phyloP scores from a whole-genome alignment of 2,113 vertebrate species.

The Ibidorhyncha struthersii region DNA sequence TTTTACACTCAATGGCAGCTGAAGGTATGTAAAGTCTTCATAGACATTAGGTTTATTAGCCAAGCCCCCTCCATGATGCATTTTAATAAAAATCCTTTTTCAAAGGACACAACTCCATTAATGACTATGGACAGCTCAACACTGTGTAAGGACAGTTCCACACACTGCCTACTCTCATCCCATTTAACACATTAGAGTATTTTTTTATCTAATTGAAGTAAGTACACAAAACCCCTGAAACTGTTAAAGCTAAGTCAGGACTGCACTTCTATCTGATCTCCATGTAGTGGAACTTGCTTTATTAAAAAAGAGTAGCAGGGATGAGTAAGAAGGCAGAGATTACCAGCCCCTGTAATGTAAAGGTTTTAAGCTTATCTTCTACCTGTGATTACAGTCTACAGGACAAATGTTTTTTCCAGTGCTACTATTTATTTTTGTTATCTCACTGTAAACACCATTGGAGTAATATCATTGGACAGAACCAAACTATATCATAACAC shows the following conservation, averaged over 20 bases:
- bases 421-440: neutral
- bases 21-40: neutral
- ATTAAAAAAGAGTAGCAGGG: neutral
- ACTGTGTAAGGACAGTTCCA: neutral
- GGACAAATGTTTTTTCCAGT: conserved; percentile 21
- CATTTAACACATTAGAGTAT: neutral
- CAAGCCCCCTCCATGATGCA: neutral
- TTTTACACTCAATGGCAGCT: neutral
- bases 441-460: neutral
- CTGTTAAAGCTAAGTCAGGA: neutral
- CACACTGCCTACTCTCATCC: neutral
- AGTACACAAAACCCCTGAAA: neutral
- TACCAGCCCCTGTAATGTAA: neutral
- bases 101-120: neutral
- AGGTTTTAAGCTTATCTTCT: conserved; percentile 3
- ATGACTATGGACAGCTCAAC: neutral
- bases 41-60: neutral
- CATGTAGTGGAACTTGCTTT: neutral
- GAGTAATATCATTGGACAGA: neutral
- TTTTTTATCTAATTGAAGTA: neutral
- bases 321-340: conserved; percentile 11
- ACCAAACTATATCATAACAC: neutral
- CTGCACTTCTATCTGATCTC: neutral
- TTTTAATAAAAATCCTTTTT: neutral
- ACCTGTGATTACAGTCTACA: neutral